Percentiles rank a stretch among this genome's conserved stretches.
phyloP scores from a whole-genome alignment of 1,140 invertebrate genomes.

The Lamellibrachia luymesi region DNA sequence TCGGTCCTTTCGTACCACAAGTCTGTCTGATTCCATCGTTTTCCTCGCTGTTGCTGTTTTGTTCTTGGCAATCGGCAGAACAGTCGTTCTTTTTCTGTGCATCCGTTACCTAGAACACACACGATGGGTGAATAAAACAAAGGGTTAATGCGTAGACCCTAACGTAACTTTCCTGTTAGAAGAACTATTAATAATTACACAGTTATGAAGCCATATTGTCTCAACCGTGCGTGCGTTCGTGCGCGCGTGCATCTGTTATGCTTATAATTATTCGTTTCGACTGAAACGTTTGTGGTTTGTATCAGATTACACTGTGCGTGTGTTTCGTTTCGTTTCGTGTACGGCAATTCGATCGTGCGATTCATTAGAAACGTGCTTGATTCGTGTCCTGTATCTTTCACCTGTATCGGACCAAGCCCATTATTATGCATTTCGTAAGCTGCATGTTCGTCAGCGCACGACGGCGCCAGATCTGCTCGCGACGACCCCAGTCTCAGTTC shows the following conservation, averaged over 20 bases:
- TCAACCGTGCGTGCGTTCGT: no score
- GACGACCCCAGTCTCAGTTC: not conserved
- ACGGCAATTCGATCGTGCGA: not conserved
- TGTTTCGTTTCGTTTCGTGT: not conserved
- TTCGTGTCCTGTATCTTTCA: not conserved
- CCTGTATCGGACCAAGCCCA: not conserved
- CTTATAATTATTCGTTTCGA: not conserved
- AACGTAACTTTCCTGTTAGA: no score
- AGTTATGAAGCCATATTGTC: no score
- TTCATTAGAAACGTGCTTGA: not conserved
- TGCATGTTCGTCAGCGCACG: not conserved
- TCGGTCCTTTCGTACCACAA: not conserved
- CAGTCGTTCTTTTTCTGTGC: not conserved
- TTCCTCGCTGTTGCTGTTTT: not conserved
- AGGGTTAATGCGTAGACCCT: no score
- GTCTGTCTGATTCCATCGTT: not conserved
- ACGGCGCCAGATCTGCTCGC: not conserved
- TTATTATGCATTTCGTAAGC: not conserved
- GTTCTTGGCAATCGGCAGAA: no score
- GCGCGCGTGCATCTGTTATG: no score
- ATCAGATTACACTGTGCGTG: not conserved
- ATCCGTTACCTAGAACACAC: not conserved
- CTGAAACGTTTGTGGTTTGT: not conserved
- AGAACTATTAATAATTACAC: no score
- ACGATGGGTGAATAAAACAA: not conserved